A percentile compares a stretch with the other conserved stretches of the same genome.
Evolutionary conservation across 2,888 invertebrate species (phyloP).

Genomic region (Ormyrus rosae): DNA sequence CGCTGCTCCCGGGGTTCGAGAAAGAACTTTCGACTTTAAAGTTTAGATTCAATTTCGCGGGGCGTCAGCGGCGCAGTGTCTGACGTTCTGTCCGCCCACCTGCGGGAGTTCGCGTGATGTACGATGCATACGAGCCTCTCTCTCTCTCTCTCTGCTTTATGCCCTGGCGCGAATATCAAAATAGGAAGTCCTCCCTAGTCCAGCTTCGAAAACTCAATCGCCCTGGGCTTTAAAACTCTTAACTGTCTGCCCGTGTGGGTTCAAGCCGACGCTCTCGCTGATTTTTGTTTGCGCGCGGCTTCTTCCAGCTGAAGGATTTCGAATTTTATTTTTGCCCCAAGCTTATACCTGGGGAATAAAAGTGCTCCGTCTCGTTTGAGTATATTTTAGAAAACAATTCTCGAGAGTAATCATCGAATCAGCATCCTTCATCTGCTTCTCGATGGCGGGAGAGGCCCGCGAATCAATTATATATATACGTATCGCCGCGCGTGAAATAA

Average conservation of each 20-base stretch:
- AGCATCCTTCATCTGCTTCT: constrained; percentile 18
- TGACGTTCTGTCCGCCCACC: constrained; percentile 75
- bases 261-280: neutral
- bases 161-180: constrained; percentile 44
- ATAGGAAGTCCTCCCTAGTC: constrained; percentile 10
- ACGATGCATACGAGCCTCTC: constrained; percentile 43
- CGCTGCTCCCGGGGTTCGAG: constrained; percentile 47
- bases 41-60: constrained; percentile 75
- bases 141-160: neutral
- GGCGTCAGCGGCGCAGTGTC: constrained; percentile 69
- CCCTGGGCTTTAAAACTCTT: constrained; percentile 9
- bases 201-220: neutral
- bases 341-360: too few relatives aligned
- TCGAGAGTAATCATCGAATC: neutral
- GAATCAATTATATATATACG: constrained; percentile 36
- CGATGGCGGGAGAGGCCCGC: constrained; percentile 2
- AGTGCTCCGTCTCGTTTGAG: too few relatives aligned
- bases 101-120: constrained; percentile 60
- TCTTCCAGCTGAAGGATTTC: neutral
- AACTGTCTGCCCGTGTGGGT: constrained; percentile 1
- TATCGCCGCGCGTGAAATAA: constrained; percentile 12
- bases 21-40: constrained; percentile 65
- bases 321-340: neutral
- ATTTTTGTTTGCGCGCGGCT: neutral
- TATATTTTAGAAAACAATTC: too few relatives aligned